phyloP scores from a whole-genome alignment of 2,888 invertebrate species.

The Oxycera nigricornis region DNA sequence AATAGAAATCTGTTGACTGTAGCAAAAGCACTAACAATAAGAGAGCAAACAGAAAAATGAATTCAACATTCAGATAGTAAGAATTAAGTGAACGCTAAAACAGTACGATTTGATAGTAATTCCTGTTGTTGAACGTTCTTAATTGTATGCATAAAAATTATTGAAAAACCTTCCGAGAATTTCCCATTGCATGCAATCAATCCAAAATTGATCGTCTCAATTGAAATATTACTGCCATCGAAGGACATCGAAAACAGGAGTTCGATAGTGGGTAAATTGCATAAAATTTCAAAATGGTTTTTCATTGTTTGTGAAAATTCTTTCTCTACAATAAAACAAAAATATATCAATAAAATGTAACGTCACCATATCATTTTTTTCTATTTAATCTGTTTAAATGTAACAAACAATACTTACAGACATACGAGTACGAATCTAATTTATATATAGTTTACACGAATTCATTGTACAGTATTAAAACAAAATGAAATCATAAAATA shows the following conservation, averaged over 20 bases:
- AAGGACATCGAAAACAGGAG: too few species aligned
- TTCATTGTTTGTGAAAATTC: too few species aligned
- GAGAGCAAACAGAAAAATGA: neutral
- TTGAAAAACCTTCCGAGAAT: neutral
- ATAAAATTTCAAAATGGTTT: too few species aligned
- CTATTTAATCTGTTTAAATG: conserved; percentile 4
- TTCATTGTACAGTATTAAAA: conserved; percentile 39
- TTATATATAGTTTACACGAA: conserved; percentile 26
- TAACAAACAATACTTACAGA: conserved; percentile 21
- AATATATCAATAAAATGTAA: conserved; percentile 8
- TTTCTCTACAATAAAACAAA: neutral
- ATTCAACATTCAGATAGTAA: neutral
- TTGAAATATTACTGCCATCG: neutral
- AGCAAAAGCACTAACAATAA: conserved; percentile 19
- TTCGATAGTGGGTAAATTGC: too few species aligned
- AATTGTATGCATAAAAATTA: neutral
- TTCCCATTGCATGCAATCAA: neutral
- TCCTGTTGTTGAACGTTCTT: neutral
- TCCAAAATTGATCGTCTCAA: neutral
- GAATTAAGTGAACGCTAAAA: neutral
- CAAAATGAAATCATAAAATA: conserved; percentile 13
- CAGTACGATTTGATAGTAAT: neutral
- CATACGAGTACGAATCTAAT: conserved; percentile 13
- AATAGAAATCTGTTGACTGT: conserved; percentile 24
- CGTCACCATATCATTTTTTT: conserved; percentile 34